Evolutionary conservation across 2,797 vertebrate species (phyloP).

Genomic region (Luscinia megarhynchos): DNA sequence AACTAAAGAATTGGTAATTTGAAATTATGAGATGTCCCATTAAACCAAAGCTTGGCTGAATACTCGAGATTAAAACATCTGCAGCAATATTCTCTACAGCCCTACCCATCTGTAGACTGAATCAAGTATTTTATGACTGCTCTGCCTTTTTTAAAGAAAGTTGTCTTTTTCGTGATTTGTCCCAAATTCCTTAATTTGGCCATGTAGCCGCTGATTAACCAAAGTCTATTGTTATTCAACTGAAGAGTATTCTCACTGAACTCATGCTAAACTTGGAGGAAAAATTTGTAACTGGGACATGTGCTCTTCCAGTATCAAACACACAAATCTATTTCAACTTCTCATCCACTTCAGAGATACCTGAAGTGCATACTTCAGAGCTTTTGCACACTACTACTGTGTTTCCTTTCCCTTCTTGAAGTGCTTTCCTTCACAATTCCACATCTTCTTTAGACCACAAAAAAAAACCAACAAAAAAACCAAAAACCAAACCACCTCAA

Average conservation of each 20-base stretch:
- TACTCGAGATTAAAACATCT: background rate
- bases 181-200: background rate
- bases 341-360: background rate
- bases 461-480: background rate
- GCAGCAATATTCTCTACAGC: background rate
- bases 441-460: background rate
- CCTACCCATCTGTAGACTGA: background rate
- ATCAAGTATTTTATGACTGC: background rate
- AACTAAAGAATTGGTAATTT: background rate
- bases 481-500: too few species aligned
- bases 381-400: background rate
- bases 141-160: background rate
- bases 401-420: background rate
- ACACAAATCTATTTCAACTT: background rate
- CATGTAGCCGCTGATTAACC: background rate
- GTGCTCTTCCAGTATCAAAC: background rate
- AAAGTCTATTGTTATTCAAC: rapidly evolving
- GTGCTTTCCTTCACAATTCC: background rate
- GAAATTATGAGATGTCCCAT: background rate
- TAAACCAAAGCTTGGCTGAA: background rate
- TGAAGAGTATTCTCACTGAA: background rate
- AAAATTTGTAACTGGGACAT: background rate
- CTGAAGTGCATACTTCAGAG: background rate
- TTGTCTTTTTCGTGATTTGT: background rate
- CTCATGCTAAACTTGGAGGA: background rate